Percentiles rank a stretch among this genome's conserved stretches.
Evolutionary conservation across 2,113 vertebrate species (phyloP).

Genomic region (western clawed frog (Xenopus tropicalis)): DNA sequence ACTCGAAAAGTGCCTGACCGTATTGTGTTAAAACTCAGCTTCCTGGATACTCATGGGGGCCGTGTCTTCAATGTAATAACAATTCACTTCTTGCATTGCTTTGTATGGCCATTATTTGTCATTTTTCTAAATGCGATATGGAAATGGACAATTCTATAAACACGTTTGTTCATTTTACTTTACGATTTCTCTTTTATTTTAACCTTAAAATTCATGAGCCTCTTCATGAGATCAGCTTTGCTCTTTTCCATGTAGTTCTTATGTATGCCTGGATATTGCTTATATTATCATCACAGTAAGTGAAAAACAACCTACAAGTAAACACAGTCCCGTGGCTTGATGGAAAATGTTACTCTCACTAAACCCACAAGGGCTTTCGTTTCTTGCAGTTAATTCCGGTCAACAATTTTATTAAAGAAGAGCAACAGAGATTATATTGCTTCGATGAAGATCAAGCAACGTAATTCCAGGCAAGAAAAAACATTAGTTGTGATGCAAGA

Average conservation of each 20-base stretch:
- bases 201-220: not conserved
- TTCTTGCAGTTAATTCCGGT: constrained; percentile 39
- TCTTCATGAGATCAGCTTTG: constrained; percentile 21
- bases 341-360: constrained; percentile 20
- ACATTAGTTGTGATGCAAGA: constrained; percentile 39
- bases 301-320: not conserved
- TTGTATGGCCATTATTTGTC: too few relatives aligned
- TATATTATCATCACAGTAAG: constrained; percentile 23
- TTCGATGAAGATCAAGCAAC: constrained; percentile 40
- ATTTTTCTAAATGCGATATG: too few relatives aligned
- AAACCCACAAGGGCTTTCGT: constrained; percentile 25
- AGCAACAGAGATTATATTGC: constrained; percentile 40
- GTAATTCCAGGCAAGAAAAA: constrained; percentile 36
- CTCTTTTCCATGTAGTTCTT: constrained; percentile 12
- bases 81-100: too few relatives aligned
- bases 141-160: too few relatives aligned
- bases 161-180: too few relatives aligned
- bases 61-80: too few relatives aligned
- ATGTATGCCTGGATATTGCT: constrained; percentile 15
- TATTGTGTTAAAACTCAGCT: too few relatives aligned
- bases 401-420: constrained; percentile 41
- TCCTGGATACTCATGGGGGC: too few relatives aligned
- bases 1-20: too few relatives aligned
- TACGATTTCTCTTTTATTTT: too few relatives aligned
- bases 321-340: not conserved